Conservation (phyloP, 2,113 vertebrate species). For the Sterna hirundo region DNA sequence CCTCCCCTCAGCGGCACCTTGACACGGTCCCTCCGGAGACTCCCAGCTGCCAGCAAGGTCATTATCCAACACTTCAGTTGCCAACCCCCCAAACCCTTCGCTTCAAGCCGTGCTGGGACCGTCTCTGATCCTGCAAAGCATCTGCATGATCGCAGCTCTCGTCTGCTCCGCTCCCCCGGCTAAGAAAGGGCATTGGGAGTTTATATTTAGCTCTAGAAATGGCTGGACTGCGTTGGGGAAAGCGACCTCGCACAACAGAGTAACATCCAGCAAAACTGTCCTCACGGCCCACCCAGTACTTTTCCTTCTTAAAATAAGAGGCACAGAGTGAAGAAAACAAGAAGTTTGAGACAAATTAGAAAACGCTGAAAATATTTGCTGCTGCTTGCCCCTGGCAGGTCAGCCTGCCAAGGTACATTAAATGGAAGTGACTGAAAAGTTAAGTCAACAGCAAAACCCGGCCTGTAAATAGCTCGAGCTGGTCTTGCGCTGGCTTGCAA, state of each 20-base stretch:
- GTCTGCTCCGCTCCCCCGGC: neutral
- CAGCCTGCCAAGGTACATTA: neutral
- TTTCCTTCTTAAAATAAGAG: neutral
- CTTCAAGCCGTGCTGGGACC: neutral
- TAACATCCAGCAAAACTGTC: neutral
- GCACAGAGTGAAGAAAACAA: neutral
- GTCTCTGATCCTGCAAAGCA: neutral
- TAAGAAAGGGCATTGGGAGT: neutral
- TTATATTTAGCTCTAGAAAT: neutral
- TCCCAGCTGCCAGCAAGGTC: neutral
- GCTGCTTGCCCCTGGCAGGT: neutral
- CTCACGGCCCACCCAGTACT: neutral
- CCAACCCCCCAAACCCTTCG: neutral
- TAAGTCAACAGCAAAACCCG: conserved; percentile 16
- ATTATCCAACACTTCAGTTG: neutral
- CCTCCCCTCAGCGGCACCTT: neutral
- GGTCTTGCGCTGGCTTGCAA: neutral
- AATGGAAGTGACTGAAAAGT: neutral
- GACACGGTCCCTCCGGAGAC: fast-evolving
- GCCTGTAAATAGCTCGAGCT: neutral
- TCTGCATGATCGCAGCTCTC: neutral
- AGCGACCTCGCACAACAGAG: neutral
- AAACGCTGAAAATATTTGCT: neutral
- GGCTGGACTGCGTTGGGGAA: neutral
- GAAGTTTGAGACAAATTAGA: neutral